phyloP scores from a whole-genome alignment of 2,113 vertebrate genomes.

The Cottus gobio region DNA sequence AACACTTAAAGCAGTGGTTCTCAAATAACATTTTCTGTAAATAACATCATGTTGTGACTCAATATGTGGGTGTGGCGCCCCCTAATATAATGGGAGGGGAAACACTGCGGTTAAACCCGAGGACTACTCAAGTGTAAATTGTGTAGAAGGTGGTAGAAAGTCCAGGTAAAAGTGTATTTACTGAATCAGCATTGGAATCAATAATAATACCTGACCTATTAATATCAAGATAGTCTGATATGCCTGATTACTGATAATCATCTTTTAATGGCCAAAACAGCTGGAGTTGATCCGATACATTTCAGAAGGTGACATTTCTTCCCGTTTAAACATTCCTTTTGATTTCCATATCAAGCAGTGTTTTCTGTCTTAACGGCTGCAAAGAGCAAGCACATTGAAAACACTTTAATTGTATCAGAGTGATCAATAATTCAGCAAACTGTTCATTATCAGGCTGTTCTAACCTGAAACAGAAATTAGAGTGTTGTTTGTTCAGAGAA shows the following conservation, averaged over 20 bases:
- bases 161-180: not conserved
- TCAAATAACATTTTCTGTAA: no score
- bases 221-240: not conserved
- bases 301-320: not conserved
- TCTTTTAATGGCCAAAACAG: not conserved
- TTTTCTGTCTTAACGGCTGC: slow-evolving; percentile 27
- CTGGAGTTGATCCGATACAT: not conserved
- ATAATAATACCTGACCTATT: not conserved
- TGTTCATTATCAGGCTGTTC: slow-evolving; percentile 34
- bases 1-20: no score
- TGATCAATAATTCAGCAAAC: slow-evolving; percentile 59
- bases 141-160: not conserved
- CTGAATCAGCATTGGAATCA: not conserved
- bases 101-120: not conserved
- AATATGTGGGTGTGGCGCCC: no score
- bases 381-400: slow-evolving; percentile 17
- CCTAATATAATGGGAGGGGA: no score
- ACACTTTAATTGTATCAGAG: not conserved
- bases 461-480: slow-evolving; percentile 12
- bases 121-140: not conserved
- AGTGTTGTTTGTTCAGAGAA: slow-evolving; percentile 29
- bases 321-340: slow-evolving; percentile 16
- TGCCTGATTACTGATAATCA: slow-evolving; percentile 1
- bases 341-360: not conserved
- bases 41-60: no score